Base-by-base conservation (phyloP, 2,888 invertebrate species). In the Syritta pipiens region DNA sequence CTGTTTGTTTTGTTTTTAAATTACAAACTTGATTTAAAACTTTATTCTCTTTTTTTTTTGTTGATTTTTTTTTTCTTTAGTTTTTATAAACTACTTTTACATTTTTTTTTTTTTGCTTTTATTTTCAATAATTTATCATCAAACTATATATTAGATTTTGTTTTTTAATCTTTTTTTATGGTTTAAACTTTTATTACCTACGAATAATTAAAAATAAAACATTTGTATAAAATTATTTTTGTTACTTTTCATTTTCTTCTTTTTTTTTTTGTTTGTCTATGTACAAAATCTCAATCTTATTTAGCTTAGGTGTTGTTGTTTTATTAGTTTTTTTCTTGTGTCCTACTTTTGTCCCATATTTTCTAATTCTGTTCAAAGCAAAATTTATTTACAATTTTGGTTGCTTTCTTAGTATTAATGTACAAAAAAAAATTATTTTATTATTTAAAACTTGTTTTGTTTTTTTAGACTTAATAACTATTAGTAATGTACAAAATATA, bases 401-500 rank as follows among this genome's bases (percentile, higher is more conserved):
- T 28, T 42, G 42, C 14, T 55, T 71, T 46, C 32, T 10, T 6
- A 32, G 24, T 51, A 32, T 60, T 37, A 55, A 32, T 57, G 26
- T 42, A 59, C 28, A 40, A 67, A 65, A 59, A 26, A 12, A 14
- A 42, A 35, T 37, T 32, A 53, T 26, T 37, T 48, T 24, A 44
- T 46, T 42, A 63, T 40, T 37, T 55, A 49, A 62, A 4, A 40
- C 46, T 60, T 62, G 12, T 24, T 67, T 37, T 49, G 12, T 4
- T 22, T 10, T 14, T 37, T 28, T 48, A 26, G 26, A 68, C 67
- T 76, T 75, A 74, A 57, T 24, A 49, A 26, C 49, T 74, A 72
- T 20, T 72, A 65, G 49, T 79, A 68, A 67, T 74, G 55, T 68
- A 79, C 42, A 72, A 79, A 62, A 62, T 72, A 67, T 67, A 74